A percentile compares a stretch with the other conserved stretches of the same genome.
phyloP scores from a whole-genome alignment of 2,113 vertebrate genomes.

The Elephantulus edwardii region DNA sequence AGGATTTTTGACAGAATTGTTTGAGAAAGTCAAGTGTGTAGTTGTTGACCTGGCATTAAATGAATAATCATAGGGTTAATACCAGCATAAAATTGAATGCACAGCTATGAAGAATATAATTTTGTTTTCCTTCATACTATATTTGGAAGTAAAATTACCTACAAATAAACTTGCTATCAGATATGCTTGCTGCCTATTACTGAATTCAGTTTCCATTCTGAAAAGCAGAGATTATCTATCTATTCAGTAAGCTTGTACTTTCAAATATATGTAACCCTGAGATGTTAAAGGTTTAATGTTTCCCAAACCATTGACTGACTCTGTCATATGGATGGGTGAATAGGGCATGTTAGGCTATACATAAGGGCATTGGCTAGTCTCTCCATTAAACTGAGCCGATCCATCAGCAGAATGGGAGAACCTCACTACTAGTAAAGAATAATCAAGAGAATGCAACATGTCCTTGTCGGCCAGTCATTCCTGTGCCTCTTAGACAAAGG shows the following conservation, averaged over 20 bases:
- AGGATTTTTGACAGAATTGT: neutral
- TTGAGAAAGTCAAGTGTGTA: neutral
- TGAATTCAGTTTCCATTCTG: neutral
- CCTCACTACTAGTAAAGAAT: too few relatives aligned
- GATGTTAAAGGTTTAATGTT: too few relatives aligned
- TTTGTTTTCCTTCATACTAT: neutral
- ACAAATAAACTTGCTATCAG: conserved; percentile 5
- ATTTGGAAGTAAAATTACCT: neutral
- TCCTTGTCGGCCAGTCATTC: too few relatives aligned
- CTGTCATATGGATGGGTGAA: too few relatives aligned
- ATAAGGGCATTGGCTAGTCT: too few relatives aligned
- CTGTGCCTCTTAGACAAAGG: too few relatives aligned
- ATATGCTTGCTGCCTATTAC: neutral
- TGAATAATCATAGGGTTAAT: neutral
- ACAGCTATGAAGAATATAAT: neutral
- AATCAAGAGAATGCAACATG: too few relatives aligned
- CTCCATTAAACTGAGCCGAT: too few relatives aligned
- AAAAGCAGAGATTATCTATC: neutral
- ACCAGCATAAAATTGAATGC: neutral
- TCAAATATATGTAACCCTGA: neutral
- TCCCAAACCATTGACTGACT: too few relatives aligned
- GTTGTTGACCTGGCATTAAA: neutral
- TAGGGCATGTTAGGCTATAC: too few relatives aligned
- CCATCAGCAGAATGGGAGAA: too few relatives aligned
- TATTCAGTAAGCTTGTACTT: conserved; percentile 32